Percentiles rank a stretch among this genome's conserved stretches.
phyloP scores from a whole-genome alignment of 2,113 vertebrate genomes.

The Cardinalis cardinalis region DNA sequence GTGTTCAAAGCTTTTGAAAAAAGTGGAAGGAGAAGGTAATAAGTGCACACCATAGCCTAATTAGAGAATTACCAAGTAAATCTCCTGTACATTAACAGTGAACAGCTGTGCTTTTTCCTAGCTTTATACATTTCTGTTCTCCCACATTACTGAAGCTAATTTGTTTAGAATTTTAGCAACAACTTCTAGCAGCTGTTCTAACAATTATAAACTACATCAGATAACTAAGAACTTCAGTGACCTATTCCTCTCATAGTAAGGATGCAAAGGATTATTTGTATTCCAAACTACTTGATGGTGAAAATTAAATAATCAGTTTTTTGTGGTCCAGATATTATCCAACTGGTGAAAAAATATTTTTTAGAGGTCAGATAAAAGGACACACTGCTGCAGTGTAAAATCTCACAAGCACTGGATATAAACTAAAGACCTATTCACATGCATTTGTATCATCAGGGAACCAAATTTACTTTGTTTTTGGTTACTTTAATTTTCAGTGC shows the following conservation, averaged over 20 bases:
- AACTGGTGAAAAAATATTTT: neutral
- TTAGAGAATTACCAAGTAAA: neutral
- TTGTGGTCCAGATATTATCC: neutral
- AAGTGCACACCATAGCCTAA: neutral
- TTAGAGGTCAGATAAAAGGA: neutral
- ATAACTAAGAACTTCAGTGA: neutral
- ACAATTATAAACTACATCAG: neutral
- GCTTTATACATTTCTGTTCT: neutral
- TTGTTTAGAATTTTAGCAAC: slow-evolving; percentile 20
- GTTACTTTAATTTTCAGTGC: neutral
- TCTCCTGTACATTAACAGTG: neutral
- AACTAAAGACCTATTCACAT: neutral
- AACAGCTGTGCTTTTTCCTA: neutral
- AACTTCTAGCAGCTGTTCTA: slow-evolving; percentile 23
- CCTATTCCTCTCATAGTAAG: neutral
- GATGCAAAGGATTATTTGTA: neutral
- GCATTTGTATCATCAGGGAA: neutral
- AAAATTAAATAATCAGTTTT: neutral
- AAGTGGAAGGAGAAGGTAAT: neutral
- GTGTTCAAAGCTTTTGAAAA: neutral
- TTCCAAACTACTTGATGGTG: neutral
- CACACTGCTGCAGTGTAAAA: neutral
- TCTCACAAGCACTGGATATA: neutral
- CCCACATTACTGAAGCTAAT: neutral
- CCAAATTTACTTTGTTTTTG: neutral